These are phyloP conservation scores for Sturmia bella DNA, from an alignment of 2,888 invertebrate genomes.

Conservation along the genomic window DNA sequence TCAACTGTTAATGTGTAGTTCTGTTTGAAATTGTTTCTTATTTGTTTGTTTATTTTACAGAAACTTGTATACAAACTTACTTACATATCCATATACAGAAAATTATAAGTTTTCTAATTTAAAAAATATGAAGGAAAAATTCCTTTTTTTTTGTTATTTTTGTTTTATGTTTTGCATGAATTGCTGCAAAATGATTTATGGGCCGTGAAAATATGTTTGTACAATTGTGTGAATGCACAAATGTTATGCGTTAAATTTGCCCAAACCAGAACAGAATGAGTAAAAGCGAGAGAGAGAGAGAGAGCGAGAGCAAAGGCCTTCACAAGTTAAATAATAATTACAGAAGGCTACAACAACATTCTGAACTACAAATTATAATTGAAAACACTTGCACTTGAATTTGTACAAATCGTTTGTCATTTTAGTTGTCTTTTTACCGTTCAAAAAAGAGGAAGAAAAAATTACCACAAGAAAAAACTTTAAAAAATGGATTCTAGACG, in stretches of 20 bases:
- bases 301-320: neutral
- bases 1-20: constrained; percentile 52
- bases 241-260: constrained; percentile 50
- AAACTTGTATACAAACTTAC: too few species aligned
- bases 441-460: too few species aligned
- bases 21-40: constrained; percentile 69
- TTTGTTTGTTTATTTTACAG: constrained; percentile 33
- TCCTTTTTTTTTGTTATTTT: constrained; percentile 59
- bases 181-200: constrained; percentile 81
- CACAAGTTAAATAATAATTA: constrained; percentile 10
- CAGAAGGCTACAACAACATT: neutral
- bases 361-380: constrained; percentile 9
- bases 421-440: too few species aligned
- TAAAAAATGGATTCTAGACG: too few species aligned
- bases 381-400: constrained; percentile 29
- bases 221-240: constrained; percentile 40
- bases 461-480: too few species aligned
- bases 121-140: constrained; percentile 56
- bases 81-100: neutral
- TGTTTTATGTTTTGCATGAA: constrained; percentile 69
- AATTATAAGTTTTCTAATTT: constrained; percentile 66
- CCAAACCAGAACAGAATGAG: neutral
- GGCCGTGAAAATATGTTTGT: constrained; percentile 75
- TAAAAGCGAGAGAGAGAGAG: constrained; percentile 8
- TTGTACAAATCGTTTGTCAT: constrained; percentile 20